Evolutionary conservation across 53 echinoderm and acorn worm genomes (phyloP), one percentile per base, ranked within the genome.

Genomic region (Patiria pectinifera): DNA sequence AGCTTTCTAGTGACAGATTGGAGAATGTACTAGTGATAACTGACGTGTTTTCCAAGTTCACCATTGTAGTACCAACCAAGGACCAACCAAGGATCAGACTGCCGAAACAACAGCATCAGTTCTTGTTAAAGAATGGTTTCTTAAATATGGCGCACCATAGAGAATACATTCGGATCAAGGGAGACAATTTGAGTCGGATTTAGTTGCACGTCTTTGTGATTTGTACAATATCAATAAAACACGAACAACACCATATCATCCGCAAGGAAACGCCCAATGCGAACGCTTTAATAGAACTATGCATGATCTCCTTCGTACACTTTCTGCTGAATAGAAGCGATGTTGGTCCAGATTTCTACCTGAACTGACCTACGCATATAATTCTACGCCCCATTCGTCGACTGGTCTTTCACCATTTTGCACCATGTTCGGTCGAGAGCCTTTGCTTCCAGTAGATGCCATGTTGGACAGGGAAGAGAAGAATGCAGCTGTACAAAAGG

Each of bases 11-110:
- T 10, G 75, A 83, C 77, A 72, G 92, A 11, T 86, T 71, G 19
- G 93, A 95, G 48, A 95, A 95, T 93, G 95, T 95, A 4, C 66
- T 95, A 7, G 88, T 95, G 11, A 7, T 95, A 21, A 95, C 95
- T 3, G 96, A 96, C 58, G 85, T 92, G 12, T 95, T 95, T 53
- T 93, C 93, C 8, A 96, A 92, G 66, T 95, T 82, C 44, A 93
- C 95, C 2, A 92, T 93, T 47, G 95, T 94, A 0, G 78, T 95
- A 8, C 94, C 95, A 23, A 93, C 95, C n/a, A n/a, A n/a, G n/a
- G n/a, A n/a, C n/a, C n/a, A n/a, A n/a, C n/a, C 15, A 79, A 82
- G 35, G 93, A 94, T 66, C 97, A 97, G 85, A 89, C 72, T 23
- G 96, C 96, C 3, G 45, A 46, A 22, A 96, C 96, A 21, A 92